phyloP scores from a whole-genome alignment of 2,113 vertebrate genomes.

The Isurus oxyrinchus region DNA sequence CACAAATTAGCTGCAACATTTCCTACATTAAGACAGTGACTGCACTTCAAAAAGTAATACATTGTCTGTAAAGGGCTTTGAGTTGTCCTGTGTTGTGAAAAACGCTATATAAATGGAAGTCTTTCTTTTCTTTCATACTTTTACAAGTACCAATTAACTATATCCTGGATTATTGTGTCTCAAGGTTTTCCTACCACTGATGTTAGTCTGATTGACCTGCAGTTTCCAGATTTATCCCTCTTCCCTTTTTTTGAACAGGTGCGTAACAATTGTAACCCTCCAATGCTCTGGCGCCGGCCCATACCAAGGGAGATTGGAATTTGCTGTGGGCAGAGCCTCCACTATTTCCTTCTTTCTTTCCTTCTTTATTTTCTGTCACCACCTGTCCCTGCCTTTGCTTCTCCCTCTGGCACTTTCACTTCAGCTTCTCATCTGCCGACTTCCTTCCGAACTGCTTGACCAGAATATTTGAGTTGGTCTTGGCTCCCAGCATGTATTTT shows the following conservation, averaged over 20 bases:
- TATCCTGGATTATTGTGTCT: not conserved
- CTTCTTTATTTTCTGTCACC: not conserved
- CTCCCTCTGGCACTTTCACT: not conserved
- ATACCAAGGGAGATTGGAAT: not conserved
- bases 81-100: not conserved
- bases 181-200: not conserved
- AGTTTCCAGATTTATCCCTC: not conserved
- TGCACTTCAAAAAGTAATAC: not conserved
- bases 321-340: not conserved
- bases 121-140: not conserved
- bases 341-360: not conserved
- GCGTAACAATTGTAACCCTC: not conserved
- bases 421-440: not conserved
- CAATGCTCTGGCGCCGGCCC: not conserved
- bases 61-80: not conserved
- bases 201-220: not conserved
- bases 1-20: not conserved
- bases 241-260: not conserved
- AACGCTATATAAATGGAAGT: not conserved
- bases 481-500: not conserved
- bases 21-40: not conserved
- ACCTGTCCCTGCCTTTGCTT: not conserved
- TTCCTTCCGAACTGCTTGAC: not conserved
- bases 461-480: not conserved
- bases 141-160: not conserved